These are phyloP conservation scores for Bombus ignitus DNA, from an alignment of 1,140 invertebrate species.

Conservation along the genomic window DNA sequence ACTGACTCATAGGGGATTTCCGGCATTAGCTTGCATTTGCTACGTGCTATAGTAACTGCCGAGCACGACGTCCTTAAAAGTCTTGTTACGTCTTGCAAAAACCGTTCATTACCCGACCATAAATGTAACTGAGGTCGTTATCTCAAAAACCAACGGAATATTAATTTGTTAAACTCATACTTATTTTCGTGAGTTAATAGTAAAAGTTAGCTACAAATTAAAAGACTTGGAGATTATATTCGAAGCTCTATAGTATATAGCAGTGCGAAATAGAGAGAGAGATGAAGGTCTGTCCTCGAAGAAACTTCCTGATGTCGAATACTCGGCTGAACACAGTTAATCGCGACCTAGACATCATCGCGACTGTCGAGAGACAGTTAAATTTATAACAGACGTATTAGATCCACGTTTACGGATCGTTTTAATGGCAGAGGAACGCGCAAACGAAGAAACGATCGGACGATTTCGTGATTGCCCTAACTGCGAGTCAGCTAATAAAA, in stretches of 20 bases:
- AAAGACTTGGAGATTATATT: neutral
- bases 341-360: constrained; percentile 68
- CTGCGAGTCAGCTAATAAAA: constrained; percentile 72
- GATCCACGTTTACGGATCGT: constrained; percentile 54
- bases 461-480: constrained; percentile 65
- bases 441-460: constrained; percentile 61
- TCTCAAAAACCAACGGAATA: neutral
- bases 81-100: neutral
- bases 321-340: constrained; percentile 20
- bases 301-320: neutral
- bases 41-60: neutral
- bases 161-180: neutral
- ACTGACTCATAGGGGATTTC: constrained; percentile 38
- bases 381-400: constrained; percentile 53
- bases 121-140: neutral
- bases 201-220: neutral
- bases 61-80: neutral
- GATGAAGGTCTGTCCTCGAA: neutral
- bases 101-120: neutral
- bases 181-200: neutral
- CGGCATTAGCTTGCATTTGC: constrained; percentile 34
- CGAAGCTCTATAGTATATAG: neutral
- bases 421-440: constrained; percentile 50
- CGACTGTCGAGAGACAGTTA: constrained; percentile 29
- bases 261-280: neutral